These are phyloP conservation scores for Lasioglossum calceatum DNA, from an alignment of 2,888 invertebrate species.

Conservation along the genomic window DNA sequence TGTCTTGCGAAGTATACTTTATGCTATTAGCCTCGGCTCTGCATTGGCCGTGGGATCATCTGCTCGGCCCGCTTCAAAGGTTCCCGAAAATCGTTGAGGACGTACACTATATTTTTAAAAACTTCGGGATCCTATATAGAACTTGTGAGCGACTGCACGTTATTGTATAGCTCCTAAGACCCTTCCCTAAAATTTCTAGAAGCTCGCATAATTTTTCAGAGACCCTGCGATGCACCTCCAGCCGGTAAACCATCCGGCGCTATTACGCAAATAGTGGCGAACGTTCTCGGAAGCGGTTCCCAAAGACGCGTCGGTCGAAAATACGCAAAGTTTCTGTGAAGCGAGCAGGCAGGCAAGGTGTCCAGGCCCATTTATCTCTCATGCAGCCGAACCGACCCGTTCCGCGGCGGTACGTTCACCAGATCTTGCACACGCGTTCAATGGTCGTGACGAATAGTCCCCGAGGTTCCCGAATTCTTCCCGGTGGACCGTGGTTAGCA, in stretches of 20 bases:
- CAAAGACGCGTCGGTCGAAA: constrained; percentile 14
- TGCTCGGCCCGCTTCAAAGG: not conserved
- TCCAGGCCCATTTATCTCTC: constrained; percentile 34
- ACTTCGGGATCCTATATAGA: no score
- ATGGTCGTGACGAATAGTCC: constrained; percentile 50
- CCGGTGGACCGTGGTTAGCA: constrained; percentile 55
- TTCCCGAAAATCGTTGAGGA: not conserved
- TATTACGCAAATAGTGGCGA: not conserved
- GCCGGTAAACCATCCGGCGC: not conserved
- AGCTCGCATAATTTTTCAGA: not conserved
- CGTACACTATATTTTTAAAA: no score
- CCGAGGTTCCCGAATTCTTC: constrained; percentile 56
- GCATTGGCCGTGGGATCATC: not conserved
- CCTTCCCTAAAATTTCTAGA: not conserved
- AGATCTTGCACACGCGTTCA: constrained; percentile 45
- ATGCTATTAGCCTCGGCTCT: not conserved
- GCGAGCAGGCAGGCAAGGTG: constrained; percentile 37
- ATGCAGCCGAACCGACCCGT: constrained; percentile 26
- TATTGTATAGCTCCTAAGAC: no score
- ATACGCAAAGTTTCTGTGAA: constrained; percentile 15
- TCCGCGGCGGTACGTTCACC: constrained; percentile 41
- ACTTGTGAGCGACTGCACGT: no score
- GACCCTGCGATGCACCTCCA: not conserved
- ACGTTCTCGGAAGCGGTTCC: not conserved
- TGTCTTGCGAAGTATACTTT: constrained; percentile 15